phyloP scores from a whole-genome alignment of 1,140 invertebrate genomes.

The Musca domestica region DNA sequence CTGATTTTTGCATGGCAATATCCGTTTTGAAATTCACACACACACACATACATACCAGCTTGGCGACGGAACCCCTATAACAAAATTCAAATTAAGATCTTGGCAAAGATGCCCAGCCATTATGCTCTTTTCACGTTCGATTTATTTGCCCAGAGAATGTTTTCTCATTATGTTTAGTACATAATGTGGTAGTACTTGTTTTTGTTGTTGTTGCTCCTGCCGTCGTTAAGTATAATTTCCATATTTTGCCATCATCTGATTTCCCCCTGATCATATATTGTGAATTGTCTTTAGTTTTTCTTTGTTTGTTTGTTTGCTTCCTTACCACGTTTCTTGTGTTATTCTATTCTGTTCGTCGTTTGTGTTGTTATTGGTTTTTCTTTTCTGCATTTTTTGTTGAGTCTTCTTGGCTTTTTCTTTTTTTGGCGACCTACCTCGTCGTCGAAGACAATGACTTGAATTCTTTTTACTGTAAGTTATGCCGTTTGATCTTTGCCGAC shows the following conservation, averaged over 20 bases:
- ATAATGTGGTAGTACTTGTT: neutral
- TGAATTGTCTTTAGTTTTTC: no score
- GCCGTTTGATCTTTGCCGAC: constrained; percentile 19
- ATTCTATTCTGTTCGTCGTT: no score
- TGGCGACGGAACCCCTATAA: neutral
- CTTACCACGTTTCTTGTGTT: no score
- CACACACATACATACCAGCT: neutral
- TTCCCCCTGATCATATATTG: no score
- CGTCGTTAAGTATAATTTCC: no score
- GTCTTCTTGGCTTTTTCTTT: constrained; percentile 1
- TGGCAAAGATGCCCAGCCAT: neutral
- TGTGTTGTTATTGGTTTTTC: no score
- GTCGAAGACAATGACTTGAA: constrained; percentile 18
- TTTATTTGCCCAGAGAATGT: no score
- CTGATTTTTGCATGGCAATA: constrained; percentile 28
- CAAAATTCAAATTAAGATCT: constrained; percentile 18
- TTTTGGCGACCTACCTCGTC: constrained; percentile 21
- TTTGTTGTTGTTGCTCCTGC: neutral
- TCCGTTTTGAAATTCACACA: constrained; percentile 35
- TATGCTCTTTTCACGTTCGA: no score
- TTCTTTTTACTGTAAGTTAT: constrained; percentile 20
- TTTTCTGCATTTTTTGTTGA: neutral
- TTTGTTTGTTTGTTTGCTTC: no score
- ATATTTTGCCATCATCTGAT: no score
- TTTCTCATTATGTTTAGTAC: constrained; percentile 10